Evolutionary conservation across 2,113 vertebrate genomes (phyloP).

Genomic region (Enhydra lutris): DNA sequence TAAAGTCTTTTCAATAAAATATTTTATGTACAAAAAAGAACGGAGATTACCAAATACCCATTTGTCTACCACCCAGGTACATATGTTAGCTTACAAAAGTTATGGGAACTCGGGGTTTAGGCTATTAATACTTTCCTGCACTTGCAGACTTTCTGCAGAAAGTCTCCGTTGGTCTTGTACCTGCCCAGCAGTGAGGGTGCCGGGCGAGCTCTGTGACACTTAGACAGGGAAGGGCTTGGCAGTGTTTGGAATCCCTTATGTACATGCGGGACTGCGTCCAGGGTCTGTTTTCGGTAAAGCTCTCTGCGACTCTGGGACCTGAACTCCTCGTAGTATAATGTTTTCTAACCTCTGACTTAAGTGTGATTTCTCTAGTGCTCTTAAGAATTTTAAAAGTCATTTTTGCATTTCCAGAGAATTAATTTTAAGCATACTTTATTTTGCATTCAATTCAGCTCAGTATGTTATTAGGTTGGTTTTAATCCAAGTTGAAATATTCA

Average conservation of each 20-base stretch:
- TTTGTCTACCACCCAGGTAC: neutral
- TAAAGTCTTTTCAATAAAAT: neutral
- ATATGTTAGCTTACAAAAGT: neutral
- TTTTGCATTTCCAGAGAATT: neutral
- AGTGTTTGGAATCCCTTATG: neutral
- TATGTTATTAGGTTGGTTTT: neutral
- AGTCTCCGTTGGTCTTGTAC: neutral
- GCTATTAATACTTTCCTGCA: neutral
- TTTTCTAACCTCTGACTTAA: neutral
- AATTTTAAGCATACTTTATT: neutral
- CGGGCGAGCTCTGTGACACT: neutral
- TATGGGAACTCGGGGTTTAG: neutral
- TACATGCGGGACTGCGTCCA: neutral
- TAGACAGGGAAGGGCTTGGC: accelerated
- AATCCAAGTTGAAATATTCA: neutral
- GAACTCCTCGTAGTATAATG: neutral
- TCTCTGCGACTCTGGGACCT: neutral
- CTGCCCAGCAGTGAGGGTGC: neutral
- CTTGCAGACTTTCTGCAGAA: neutral
- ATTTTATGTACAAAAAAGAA: neutral
- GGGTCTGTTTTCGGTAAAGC: neutral
- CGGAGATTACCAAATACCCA: neutral
- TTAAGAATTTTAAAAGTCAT: neutral
- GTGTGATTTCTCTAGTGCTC: neutral
- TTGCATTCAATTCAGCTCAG: neutral